Conservation (phyloP, 2,113 vertebrate genomes). For the Thalassarche chlororhynchos region DNA sequence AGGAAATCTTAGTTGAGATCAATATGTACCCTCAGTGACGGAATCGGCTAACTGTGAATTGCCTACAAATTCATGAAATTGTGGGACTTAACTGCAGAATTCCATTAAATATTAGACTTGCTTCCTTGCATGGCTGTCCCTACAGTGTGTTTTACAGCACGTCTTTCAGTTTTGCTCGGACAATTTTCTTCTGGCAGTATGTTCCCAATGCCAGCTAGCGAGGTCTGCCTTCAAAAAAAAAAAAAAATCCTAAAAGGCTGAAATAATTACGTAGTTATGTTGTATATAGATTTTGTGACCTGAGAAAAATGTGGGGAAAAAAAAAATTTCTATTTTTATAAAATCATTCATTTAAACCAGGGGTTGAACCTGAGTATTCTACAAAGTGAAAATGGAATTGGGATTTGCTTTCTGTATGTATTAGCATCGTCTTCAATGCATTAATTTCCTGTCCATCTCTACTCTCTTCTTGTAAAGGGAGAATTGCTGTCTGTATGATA, state of each 20-base stretch:
- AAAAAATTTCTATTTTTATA: neutral
- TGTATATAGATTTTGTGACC: neutral
- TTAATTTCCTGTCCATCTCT: neutral
- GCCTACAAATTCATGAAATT: neutral
- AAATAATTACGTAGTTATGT: neutral
- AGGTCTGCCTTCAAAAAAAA: neutral
- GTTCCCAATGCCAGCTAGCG: neutral
- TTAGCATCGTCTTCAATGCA: neutral
- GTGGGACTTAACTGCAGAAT: neutral
- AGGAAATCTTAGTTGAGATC: neutral
- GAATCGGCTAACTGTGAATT: neutral
- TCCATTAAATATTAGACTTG: neutral
- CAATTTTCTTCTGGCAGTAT: neutral
- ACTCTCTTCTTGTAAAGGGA: neutral
- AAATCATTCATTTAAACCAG: neutral
- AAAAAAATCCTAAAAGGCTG: neutral
- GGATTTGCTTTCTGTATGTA: neutral
- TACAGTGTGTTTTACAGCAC: neutral
- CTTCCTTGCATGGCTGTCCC: neutral
- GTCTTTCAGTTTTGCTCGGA: neutral
- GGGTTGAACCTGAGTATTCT: neutral
- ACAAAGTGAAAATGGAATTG: neutral
- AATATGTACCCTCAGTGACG: accelerated
- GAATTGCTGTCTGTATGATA: neutral
- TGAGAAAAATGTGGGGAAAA: neutral